A percentile compares a stretch with the other conserved stretches of the same genome.
phyloP scores from a whole-genome alignment of 1,140 invertebrate genomes.

The Metaphire vulgaris region DNA sequence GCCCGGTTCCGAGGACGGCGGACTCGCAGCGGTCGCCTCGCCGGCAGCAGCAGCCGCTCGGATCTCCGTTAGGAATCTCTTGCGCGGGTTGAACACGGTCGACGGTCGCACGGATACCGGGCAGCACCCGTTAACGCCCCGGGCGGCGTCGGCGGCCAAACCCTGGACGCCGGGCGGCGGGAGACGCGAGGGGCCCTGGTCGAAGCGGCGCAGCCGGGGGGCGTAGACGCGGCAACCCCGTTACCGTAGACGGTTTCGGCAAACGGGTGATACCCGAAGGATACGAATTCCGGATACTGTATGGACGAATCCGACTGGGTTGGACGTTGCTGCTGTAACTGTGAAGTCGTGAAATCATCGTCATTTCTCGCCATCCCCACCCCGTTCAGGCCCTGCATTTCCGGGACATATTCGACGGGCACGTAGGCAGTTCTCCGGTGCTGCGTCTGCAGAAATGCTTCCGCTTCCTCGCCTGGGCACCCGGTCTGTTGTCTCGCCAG shows the following conservation, averaged over 20 bases:
- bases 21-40: not conserved
- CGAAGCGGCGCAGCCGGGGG: not conserved
- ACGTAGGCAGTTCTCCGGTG: not conserved
- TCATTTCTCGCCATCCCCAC: no score
- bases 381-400: not conserved
- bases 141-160: not conserved
- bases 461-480: not conserved
- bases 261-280: not conserved
- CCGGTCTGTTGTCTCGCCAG: not conserved
- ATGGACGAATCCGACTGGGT: not conserved
- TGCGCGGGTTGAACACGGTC: not conserved
- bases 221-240: not conserved
- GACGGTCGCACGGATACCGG: not conserved
- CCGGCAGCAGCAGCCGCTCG: no score
- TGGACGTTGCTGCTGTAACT: not conserved
- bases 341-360: no score
- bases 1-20: not conserved
- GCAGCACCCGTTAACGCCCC: not conserved
- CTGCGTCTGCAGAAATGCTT: not conserved
- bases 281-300: not conserved
- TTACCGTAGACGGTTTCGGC: not conserved
- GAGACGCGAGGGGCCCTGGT: not conserved
- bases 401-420: not conserved
- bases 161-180: no score
- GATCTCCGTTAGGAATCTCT: not conserved